Conservation (phyloP, 2,888 invertebrate species). For the Adelognathus sp. region DNA sequence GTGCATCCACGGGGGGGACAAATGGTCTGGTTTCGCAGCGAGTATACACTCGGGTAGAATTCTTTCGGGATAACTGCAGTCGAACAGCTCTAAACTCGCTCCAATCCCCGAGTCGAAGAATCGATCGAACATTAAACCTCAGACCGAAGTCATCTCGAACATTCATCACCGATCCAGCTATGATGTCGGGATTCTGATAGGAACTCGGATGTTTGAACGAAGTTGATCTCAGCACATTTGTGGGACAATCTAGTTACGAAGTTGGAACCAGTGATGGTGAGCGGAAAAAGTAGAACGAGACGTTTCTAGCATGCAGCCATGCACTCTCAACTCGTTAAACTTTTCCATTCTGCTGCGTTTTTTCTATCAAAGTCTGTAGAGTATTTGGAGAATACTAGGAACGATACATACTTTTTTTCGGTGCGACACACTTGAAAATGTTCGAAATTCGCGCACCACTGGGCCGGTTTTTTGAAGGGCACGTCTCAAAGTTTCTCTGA, state of each 20-base stretch:
- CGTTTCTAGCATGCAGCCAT: slow-evolving; percentile 1
- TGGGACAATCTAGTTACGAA: not conserved
- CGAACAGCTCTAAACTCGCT: slow-evolving; percentile 39
- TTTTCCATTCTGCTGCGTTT: not conserved
- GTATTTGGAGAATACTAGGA: not conserved
- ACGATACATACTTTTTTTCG: slow-evolving; percentile 1
- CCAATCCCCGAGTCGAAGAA: slow-evolving; percentile 37
- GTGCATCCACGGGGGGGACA: not conserved
- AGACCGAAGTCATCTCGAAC: slow-evolving; percentile 32
- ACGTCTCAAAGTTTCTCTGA: not conserved
- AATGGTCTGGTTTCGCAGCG: slow-evolving; percentile 7
- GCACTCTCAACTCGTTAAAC: not conserved
- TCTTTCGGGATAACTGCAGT: slow-evolving; percentile 20
- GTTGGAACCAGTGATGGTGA: not conserved
- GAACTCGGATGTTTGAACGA: slow-evolving; percentile 4
- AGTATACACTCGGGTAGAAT: slow-evolving; percentile 35
- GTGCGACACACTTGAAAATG: not conserved
- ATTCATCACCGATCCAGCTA: slow-evolving; percentile 17
- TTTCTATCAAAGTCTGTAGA: not conserved
- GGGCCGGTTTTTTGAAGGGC: not conserved
- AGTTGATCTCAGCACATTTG: not conserved
- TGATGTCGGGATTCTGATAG: slow-evolving; percentile 5
- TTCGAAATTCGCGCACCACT: not conserved
- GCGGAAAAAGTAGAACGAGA: not conserved
- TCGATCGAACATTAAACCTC: slow-evolving; percentile 19